phyloP scores from a whole-genome alignment of 2,113 vertebrate genomes.

The Ondatra zibethicus region DNA sequence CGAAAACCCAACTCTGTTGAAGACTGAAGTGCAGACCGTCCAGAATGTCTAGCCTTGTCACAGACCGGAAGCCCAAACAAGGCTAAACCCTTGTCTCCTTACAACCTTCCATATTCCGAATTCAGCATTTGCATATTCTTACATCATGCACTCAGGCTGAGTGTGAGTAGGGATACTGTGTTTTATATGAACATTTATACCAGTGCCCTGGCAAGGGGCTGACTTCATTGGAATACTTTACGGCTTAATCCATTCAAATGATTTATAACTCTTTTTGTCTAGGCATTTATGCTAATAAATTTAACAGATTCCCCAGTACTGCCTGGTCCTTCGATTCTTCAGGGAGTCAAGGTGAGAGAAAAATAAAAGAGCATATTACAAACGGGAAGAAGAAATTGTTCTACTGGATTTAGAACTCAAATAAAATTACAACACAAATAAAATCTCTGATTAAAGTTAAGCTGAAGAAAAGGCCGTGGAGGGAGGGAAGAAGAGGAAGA shows the following conservation, averaged over 20 bases:
- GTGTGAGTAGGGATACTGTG: slow-evolving; percentile 70
- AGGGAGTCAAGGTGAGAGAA: slow-evolving; percentile 70
- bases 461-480: background rate
- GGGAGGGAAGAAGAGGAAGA: no score
- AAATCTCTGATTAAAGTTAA: slow-evolving; percentile 39
- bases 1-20: background rate
- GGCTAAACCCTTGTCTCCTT: background rate
- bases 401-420: slow-evolving; percentile 55
- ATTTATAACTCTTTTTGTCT: slow-evolving; percentile 83
- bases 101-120: background rate
- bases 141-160: slow-evolving; percentile 64
- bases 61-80: background rate
- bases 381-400: slow-evolving; percentile 60
- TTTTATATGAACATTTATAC: slow-evolving; percentile 78
- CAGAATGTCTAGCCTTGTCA: background rate
- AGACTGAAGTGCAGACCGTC: background rate
- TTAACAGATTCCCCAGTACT: slow-evolving; percentile 73
- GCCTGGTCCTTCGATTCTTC: slow-evolving; percentile 53
- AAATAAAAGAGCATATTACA: slow-evolving; percentile 64
- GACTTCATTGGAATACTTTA: slow-evolving; percentile 78
- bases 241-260: slow-evolving; percentile 76
- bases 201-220: slow-evolving; percentile 59
- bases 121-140: slow-evolving; percentile 63
- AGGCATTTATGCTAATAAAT: slow-evolving; percentile 83
- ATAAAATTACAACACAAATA: slow-evolving; percentile 62